A percentile compares a stretch with the other conserved stretches of the same genome.
These are phyloP conservation scores for Pangasius larnaudii DNA, from an alignment of 2,797 vertebrate species.

Conservation along the genomic window DNA sequence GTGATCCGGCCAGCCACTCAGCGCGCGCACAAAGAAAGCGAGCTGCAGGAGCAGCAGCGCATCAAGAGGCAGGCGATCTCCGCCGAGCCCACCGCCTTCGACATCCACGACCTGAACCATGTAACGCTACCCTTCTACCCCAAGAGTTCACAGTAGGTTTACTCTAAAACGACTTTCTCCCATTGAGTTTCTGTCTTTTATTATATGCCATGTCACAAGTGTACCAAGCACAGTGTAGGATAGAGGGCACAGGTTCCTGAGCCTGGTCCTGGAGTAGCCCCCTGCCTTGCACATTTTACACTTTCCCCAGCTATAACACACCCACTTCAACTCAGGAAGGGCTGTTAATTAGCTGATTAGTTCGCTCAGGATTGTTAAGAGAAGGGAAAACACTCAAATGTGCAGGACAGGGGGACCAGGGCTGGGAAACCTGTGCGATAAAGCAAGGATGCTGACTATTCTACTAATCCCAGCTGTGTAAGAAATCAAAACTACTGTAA, in stretches of 20 bases:
- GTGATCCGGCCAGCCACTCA: constrained; percentile 92
- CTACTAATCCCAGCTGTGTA: not conserved
- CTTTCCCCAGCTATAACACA: not conserved
- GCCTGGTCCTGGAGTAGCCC: not conserved
- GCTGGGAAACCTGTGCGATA: not conserved
- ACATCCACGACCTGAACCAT: constrained; percentile 91
- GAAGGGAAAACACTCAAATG: not conserved
- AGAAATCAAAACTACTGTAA: not conserved
- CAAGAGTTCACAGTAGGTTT: constrained; percentile 94
- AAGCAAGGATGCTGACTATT: not conserved
- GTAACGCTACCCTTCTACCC: constrained; percentile 94
- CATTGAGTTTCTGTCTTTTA: not conserved
- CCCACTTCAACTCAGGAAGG: not conserved
- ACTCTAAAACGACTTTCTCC: not conserved
- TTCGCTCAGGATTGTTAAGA: not conserved
- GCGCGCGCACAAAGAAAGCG: constrained; percentile 83
- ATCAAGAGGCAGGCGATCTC: constrained; percentile 96
- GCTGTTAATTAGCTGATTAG: not conserved
- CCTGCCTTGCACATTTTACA: not conserved
- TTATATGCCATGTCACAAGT: not conserved
- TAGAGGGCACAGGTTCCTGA: not conserved
- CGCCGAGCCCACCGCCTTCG: constrained; percentile 90
- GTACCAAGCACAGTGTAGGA: not conserved
- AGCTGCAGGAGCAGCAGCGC: constrained; percentile 87
- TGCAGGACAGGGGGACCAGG: not conserved